Percentiles rank a stretch among this genome's conserved stretches.
Evolutionary conservation across 1,140 invertebrate species (phyloP).

Genomic region (Cyphomyrmex costatus): DNA sequence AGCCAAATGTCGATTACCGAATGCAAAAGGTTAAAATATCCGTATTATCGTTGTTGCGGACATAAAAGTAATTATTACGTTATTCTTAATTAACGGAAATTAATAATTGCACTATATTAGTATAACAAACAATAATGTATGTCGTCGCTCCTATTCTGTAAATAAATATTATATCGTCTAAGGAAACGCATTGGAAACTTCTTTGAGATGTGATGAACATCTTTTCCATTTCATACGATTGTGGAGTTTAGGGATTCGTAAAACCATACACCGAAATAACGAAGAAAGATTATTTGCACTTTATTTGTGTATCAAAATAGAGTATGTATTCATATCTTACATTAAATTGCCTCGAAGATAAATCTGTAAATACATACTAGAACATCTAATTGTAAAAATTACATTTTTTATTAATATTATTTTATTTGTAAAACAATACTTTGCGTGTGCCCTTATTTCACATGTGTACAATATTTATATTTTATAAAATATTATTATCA

Average conservation of each 20-base stretch:
- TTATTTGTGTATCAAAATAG: conserved; percentile 49
- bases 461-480: conserved; percentile 3
- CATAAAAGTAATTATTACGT: conserved; percentile 68
- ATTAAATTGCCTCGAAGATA: not conserved
- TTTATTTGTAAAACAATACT: conserved; percentile 29
- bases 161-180: conserved; percentile 81
- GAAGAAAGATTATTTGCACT: conserved; percentile 48
- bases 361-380: conserved; percentile 32
- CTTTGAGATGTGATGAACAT: conserved; percentile 26
- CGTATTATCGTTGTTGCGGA: conserved; percentile 62
- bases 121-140: conserved; percentile 82
- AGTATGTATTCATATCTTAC: not conserved
- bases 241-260: not conserved
- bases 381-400: conserved; percentile 10
- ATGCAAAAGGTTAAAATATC: conserved; percentile 1
- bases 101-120: conserved; percentile 82
- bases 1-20: not conserved
- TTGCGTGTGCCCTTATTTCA: conserved; percentile 1
- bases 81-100: conserved; percentile 80
- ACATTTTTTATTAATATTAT: conserved; percentile 14
- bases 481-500: conserved; percentile 55
- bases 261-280: conserved; percentile 8
- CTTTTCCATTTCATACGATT: not conserved
- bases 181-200: conserved; percentile 64
- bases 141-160: conserved; percentile 84